These are phyloP conservation scores for Tachycineta bicolor DNA, from an alignment of 2,113 vertebrate genomes.

Conservation along the genomic window DNA sequence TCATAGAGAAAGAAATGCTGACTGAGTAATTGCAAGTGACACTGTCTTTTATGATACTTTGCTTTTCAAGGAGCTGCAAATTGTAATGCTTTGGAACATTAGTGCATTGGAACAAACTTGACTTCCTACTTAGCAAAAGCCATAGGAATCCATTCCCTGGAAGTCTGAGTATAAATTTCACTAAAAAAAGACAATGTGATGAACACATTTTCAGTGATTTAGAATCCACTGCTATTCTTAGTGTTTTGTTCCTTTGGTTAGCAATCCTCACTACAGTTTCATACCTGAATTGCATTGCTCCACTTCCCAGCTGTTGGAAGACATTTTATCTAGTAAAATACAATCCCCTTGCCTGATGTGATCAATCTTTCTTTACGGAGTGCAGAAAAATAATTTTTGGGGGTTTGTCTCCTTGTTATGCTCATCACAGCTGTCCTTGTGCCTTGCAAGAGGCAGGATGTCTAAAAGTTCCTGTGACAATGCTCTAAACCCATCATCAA, in stretches of 20 bases:
- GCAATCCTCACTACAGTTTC: conserved; percentile 10
- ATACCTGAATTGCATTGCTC: not conserved
- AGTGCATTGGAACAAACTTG: conserved; percentile 6
- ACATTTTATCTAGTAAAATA: conserved; percentile 27
- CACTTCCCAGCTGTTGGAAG: conserved; percentile 26
- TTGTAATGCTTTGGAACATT: not conserved
- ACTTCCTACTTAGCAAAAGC: conserved; percentile 36
- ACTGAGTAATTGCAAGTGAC: not conserved
- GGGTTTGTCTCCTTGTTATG: not conserved
- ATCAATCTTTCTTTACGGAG: not conserved
- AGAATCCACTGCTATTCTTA: not conserved
- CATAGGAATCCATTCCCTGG: conserved; percentile 13
- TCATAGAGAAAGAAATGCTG: not conserved
- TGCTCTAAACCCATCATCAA: not conserved
- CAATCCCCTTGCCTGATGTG: not conserved
- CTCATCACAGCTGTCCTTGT: not conserved
- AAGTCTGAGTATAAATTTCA: conserved; percentile 19
- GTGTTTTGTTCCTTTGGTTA: not conserved
- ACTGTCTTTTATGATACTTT: not conserved
- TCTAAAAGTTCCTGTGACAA: not conserved
- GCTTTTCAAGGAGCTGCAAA: conserved; percentile 25
- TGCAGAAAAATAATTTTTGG: not conserved
- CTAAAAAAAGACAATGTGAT: conserved; percentile 3
- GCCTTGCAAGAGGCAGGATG: not conserved
- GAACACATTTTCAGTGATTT: conserved; percentile 1